phyloP scores from a whole-genome alignment of 2,888 invertebrate species.

The Tetragonula carbonaria region DNA sequence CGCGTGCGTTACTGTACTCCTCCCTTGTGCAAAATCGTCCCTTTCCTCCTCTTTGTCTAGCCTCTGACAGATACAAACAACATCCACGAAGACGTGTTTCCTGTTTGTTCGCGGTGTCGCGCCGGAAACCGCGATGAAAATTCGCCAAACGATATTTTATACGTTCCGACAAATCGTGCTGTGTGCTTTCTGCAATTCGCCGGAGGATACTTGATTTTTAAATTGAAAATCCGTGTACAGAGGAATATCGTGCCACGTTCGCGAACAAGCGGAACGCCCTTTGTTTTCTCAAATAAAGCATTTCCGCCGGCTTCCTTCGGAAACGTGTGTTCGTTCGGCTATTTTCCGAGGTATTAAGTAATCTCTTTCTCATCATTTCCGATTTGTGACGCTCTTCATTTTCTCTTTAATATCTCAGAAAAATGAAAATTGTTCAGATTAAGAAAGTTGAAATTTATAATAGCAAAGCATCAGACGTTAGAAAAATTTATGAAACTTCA shows the following conservation, averaged over 20 bases:
- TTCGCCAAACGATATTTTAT: not conserved
- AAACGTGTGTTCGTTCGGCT: not conserved
- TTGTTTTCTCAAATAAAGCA: not conserved
- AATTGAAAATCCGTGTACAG: slow-evolving; percentile 5
- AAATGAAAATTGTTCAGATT: no score
- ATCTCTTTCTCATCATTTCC: no score
- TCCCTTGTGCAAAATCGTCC: slow-evolving; percentile 9
- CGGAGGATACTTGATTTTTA: not conserved
- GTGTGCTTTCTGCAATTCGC: not conserved
- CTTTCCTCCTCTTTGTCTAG: not conserved
- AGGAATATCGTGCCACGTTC: no score
- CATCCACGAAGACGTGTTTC: slow-evolving; percentile 24
- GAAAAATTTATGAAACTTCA: no score
- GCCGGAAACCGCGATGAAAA: slow-evolving; percentile 10
- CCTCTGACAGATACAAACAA: slow-evolving; percentile 47
- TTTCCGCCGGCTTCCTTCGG: not conserved
- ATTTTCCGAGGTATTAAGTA: no score
- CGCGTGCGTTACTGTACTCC: slow-evolving; percentile 26
- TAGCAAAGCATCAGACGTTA: no score
- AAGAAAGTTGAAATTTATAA: no score
- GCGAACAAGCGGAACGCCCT: not conserved
- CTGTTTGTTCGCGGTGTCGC: slow-evolving; percentile 23
- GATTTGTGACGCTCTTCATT: no score
- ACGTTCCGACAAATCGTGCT: slow-evolving; percentile 8
- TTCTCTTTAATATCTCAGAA: no score